These are phyloP conservation scores for Mixornis gularis DNA, from an alignment of 2,113 vertebrate species.

Conservation along the genomic window DNA sequence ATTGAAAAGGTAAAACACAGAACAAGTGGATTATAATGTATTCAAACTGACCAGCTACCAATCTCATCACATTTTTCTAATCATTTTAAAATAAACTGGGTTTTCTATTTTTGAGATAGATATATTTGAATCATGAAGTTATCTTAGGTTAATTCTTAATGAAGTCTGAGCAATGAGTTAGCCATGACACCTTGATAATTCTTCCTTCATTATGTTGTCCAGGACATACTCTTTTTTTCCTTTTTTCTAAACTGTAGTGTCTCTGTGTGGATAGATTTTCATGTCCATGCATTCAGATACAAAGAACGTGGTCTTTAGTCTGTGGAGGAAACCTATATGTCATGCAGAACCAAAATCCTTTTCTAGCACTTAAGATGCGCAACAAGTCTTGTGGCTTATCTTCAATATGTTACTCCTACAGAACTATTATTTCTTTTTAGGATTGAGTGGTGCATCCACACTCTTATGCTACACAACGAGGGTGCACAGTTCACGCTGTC, in stretches of 20 bases:
- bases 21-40: background rate
- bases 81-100: background rate
- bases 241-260: background rate
- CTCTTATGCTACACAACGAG: background rate
- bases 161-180: background rate
- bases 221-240: accelerated
- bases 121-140: background rate
- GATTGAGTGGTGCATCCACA: background rate
- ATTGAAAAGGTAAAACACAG: background rate
- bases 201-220: background rate
- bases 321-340: background rate
- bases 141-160: background rate
- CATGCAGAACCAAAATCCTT: background rate
- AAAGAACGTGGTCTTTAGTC: background rate
- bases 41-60: background rate
- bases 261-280: background rate
- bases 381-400: background rate
- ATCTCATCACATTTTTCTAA: background rate
- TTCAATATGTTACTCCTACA: background rate
- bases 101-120: background rate
- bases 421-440: background rate
- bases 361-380: background rate
- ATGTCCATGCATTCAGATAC: background rate
- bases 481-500: background rate
- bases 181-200: background rate